A percentile compares a stretch with the other conserved stretches of the same genome.
Conservation (phyloP, 2,888 invertebrate species). For the Thumatha senex region DNA sequence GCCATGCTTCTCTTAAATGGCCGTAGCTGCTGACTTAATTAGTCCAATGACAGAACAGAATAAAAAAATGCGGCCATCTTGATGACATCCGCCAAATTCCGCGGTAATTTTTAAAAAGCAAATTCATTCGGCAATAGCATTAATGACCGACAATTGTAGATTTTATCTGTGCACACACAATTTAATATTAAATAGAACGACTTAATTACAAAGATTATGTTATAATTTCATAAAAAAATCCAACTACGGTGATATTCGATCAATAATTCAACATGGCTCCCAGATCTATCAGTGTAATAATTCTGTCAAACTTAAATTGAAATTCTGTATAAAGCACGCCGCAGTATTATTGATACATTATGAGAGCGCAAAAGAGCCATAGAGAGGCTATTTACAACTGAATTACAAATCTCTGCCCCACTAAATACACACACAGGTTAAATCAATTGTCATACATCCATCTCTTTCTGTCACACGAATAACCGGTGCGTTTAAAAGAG, state of each 20-base stretch:
- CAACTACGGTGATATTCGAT: conserved; percentile 39
- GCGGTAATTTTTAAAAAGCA: conserved; percentile 17
- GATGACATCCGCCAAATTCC: conserved; percentile 3
- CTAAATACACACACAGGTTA: conserved; percentile 79
- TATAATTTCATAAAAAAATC: conserved; percentile 36
- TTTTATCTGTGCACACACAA: conserved; percentile 27
- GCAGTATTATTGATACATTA: conserved; percentile 81
- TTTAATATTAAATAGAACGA: conserved; percentile 31
- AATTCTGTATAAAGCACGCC: conserved; percentile 69
- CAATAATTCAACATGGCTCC: conserved; percentile 71
- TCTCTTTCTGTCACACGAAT: conserved; percentile 39
- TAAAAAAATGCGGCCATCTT: not conserved
- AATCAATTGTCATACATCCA: conserved; percentile 64
- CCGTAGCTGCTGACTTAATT: not conserved
- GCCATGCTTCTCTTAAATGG: not conserved
- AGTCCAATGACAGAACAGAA: not conserved
- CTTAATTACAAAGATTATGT: conserved; percentile 35
- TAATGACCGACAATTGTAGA: conserved; percentile 27
- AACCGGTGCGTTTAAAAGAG: conserved; percentile 33
- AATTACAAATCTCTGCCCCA: conserved; percentile 78
- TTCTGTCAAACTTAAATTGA: conserved; percentile 81
- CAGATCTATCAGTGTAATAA: conserved; percentile 78
- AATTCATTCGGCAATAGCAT: conserved; percentile 24
- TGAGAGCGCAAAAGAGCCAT: conserved; percentile 74
- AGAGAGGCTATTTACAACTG: conserved; percentile 77